phyloP scores from a whole-genome alignment of 2,113 vertebrate genomes.

The Monopterus albus region DNA sequence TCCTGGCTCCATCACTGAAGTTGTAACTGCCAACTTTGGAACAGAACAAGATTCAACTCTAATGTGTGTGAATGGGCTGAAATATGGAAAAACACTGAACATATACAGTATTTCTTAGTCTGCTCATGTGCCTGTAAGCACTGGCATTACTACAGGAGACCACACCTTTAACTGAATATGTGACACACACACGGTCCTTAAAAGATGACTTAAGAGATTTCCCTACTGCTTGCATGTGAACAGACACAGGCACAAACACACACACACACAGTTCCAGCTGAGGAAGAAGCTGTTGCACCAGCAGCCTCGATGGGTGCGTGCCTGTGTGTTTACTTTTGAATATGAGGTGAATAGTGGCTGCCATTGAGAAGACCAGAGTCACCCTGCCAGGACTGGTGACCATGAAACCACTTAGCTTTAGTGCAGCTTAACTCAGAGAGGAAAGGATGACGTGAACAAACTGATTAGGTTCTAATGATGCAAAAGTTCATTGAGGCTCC shows the following conservation, averaged over 20 bases:
- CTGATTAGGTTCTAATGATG: constrained; percentile 6
- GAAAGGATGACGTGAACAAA: constrained; percentile 18
- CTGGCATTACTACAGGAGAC: constrained; percentile 17
- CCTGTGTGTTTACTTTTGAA: constrained; percentile 82
- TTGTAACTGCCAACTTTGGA: constrained; percentile 61
- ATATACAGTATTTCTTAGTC: background rate
- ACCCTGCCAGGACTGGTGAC: constrained; percentile 45
- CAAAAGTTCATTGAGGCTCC: constrained; percentile 17
- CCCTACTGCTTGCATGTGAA: background rate
- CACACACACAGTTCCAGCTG: constrained; percentile 36
- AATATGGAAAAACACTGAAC: constrained; percentile 6
- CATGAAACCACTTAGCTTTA: constrained; percentile 25
- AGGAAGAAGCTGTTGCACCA: constrained; percentile 68
- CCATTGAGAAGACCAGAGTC: constrained; percentile 69
- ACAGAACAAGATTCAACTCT: constrained; percentile 41
- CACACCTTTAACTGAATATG: constrained; percentile 61
- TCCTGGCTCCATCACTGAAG: constrained; percentile 54
- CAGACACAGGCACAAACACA: background rate
- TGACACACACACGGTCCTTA: constrained; percentile 38
- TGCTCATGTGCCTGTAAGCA: constrained; percentile 20
- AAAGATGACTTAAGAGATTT: constrained; percentile 49
- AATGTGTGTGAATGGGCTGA: background rate
- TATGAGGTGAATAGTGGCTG: constrained; percentile 77
- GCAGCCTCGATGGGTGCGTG: constrained; percentile 59
- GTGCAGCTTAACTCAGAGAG: constrained; percentile 31